Percentiles rank a stretch among this genome's conserved stretches.
These are phyloP conservation scores for Ciconia boyciana DNA, from an alignment of 2,113 vertebrate genomes.

Conservation along the genomic window DNA sequence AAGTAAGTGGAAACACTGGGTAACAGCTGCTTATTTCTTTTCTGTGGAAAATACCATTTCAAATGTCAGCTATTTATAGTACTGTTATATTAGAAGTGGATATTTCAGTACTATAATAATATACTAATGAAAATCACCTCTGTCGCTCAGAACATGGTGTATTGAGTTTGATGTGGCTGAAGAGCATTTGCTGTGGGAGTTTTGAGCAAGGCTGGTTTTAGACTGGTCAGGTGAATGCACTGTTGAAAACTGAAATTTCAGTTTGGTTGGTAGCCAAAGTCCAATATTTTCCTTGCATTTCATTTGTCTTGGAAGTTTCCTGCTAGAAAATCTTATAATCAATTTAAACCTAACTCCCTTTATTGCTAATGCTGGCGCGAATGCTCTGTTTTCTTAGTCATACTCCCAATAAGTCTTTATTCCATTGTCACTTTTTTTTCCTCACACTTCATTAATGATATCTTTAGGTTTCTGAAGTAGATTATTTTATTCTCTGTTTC, in stretches of 20 bases:
- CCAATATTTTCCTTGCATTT: neutral
- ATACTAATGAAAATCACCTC: neutral
- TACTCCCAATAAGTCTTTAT: neutral
- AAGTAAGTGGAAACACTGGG: neutral
- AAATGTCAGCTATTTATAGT: slow-evolving; percentile 49
- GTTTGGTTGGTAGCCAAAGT: neutral
- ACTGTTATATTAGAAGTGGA: neutral
- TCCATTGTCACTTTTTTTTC: neutral
- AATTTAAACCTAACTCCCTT: neutral
- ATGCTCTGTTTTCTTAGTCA: neutral
- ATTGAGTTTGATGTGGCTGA: neutral
- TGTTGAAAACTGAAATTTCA: neutral
- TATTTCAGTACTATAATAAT: neutral
- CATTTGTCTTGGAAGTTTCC: neutral
- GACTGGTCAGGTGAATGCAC: neutral
- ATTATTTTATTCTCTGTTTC: neutral
- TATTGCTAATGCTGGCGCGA: neutral
- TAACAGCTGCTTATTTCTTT: neutral
- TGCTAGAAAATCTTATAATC: neutral
- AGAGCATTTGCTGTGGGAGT: neutral
- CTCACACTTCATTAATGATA: neutral
- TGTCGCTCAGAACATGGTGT: neutral
- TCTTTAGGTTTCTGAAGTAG: neutral
- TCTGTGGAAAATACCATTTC: slow-evolving; percentile 33
- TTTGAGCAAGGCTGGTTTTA: neutral